phyloP scores from a whole-genome alignment of 2,797 vertebrate species.

The Liparis tanakae region DNA sequence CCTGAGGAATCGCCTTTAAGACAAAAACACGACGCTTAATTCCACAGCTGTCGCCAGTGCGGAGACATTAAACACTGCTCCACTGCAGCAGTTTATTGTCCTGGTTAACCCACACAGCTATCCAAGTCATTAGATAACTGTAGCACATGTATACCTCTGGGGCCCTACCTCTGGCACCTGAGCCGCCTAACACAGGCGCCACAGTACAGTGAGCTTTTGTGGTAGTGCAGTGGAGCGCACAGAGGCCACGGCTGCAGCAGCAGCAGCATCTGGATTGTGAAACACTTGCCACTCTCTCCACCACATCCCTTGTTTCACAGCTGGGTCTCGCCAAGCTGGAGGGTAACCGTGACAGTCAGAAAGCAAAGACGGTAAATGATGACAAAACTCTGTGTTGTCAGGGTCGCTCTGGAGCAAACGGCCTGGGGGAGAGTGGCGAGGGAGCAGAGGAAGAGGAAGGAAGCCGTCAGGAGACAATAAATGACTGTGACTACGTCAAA shows the following conservation, averaged over 20 bases:
- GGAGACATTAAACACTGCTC: not conserved
- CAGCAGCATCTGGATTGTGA: constrained; percentile 70
- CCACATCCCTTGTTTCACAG: constrained; percentile 58
- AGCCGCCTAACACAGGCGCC: constrained; percentile 51
- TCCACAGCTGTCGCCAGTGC: not conserved
- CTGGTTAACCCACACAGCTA: constrained; percentile 5
- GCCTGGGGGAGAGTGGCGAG: constrained; percentile 21
- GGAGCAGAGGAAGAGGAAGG: not conserved
- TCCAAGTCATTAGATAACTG: constrained; percentile 15
- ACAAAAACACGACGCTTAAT: not conserved
- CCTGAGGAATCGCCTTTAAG: not conserved
- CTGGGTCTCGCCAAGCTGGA: constrained; percentile 63
- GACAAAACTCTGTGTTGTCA: constrained; percentile 59
- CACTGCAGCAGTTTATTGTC: constrained; percentile 4
- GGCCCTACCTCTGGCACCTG: constrained; percentile 60
- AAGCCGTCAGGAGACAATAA: constrained; percentile 23
- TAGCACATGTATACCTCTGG: constrained; percentile 19
- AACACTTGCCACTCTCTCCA: constrained; percentile 32
- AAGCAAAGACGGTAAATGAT: constrained; percentile 62
- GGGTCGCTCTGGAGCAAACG: constrained; percentile 46
- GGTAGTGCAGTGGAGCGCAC: constrained; percentile 64
- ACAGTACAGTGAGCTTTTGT: constrained; percentile 67
- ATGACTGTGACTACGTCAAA: constrained; percentile 12
- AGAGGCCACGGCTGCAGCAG: constrained; percentile 40
- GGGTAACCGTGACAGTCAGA: constrained; percentile 56